Conservation (phyloP, 2,888 invertebrate species). For the Rosalia funebris region DNA sequence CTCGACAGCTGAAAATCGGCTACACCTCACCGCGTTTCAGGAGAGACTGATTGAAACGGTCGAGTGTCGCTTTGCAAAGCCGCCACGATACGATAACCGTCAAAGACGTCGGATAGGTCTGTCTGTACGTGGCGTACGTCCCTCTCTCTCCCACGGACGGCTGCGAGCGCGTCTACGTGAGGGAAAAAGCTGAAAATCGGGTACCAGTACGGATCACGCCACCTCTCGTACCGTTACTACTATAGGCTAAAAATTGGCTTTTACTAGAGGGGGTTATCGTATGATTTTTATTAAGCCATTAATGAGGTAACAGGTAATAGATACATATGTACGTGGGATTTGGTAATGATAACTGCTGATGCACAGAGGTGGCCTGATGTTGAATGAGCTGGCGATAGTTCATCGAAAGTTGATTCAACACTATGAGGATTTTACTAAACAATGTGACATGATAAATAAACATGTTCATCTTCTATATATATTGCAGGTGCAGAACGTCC, state of each 20-base stretch:
- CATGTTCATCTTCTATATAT: neutral
- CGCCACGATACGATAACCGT: neutral
- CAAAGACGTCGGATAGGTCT: constrained; percentile 8
- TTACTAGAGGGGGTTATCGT: constrained; percentile 23
- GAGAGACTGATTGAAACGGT: constrained; percentile 43
- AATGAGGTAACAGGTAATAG: neutral
- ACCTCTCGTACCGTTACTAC: constrained; percentile 20
- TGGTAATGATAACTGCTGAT: neutral
- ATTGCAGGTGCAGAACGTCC: neutral
- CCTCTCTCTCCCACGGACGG: constrained; percentile 5
- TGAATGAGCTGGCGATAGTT: neutral
- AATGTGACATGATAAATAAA: neutral
- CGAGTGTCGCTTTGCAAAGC: constrained; percentile 12
- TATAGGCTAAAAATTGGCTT: constrained; percentile 28
- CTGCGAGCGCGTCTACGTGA: neutral
- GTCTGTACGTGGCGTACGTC: neutral
- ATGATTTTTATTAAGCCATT: constrained; percentile 27
- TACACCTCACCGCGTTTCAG: constrained; percentile 36
- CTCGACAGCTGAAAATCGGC: constrained; percentile 33
- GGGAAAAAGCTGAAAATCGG: neutral
- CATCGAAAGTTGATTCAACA: neutral
- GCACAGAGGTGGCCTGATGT: neutral
- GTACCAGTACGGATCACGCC: constrained; percentile 30
- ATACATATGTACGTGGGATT: neutral
- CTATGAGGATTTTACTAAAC: neutral